These are phyloP conservation scores for Noturus placidus DNA, from an alignment of 2,113 vertebrate species.

Conservation along the genomic window DNA sequence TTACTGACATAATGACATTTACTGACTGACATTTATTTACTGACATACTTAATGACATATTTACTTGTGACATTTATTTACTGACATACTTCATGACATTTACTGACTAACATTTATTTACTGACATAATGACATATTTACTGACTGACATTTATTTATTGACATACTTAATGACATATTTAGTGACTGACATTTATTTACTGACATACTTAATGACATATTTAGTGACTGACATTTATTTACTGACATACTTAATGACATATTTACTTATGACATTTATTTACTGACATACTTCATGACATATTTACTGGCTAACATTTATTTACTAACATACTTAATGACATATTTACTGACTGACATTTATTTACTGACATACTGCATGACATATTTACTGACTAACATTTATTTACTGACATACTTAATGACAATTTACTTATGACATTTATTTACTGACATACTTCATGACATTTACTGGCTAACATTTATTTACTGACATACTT, in stretches of 20 bases:
- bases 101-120: not conserved
- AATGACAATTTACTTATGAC: too few relatives aligned
- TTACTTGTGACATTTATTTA: not conserved
- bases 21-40: not conserved
- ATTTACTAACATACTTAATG: not conserved
- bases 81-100: not conserved
- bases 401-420: too few relatives aligned
- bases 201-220: not conserved
- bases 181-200: not conserved
- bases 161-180: not conserved
- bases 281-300: too few relatives aligned
- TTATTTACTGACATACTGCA: not conserved
- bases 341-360: not conserved
- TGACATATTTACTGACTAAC: too few relatives aligned
- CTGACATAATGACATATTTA: not conserved
- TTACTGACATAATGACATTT: too few relatives aligned
- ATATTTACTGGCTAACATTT: too few relatives aligned
- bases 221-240: not conserved
- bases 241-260: not conserved
- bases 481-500: too few relatives aligned
- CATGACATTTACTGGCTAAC: too few relatives aligned
- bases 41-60: too few relatives aligned
- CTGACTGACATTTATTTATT: not conserved
- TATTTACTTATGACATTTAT: not conserved
- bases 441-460: too few relatives aligned